Evolutionary conservation across 2,113 vertebrate species (phyloP), one percentile per base, ranked within the genome.

Genomic region (Cranoglanis bouderius): DNA sequence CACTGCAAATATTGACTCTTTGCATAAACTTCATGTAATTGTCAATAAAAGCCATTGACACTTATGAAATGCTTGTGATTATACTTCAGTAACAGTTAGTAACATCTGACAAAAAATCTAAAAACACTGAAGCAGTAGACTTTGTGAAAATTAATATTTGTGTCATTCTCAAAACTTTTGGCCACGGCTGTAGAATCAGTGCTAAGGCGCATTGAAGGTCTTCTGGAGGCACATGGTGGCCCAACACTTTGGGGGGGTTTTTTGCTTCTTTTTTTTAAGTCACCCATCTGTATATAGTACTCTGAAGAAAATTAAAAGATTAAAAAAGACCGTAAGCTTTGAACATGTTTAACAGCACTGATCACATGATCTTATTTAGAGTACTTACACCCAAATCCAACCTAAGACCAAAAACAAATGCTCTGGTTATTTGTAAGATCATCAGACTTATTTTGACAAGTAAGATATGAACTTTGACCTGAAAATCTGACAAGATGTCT

Each of bases 391-490:
- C 67, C 32, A 88, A 84, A 90, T 84, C 46, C 49, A 82, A 13
- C 70, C 8, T 13, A 65, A 85, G 85, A 89, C 85, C 89, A 89
- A 87, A 92, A 93, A 90, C 90, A 92, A 92, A 93, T 90, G 91
- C 93, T 90, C 88, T 67, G 74, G 85, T 74, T 74, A 88, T 90
- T 88, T 92, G n/a, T 90, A 84, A 85, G 78, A 53, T 83, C 92
- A 94, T 94, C 90, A 49, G 82, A 94, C 92, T 95, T 94, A 94
- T 92, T 94, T 94, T 94, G 95, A 94, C 94, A 94, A 91, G 84
- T 70, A 81, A 82, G 3, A 51, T 49, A 21, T 91, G 87, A 94
- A 93, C 94, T 94, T 93, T 93, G 85, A 94, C 94, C 94, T 89
- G 0, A 1, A 10, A 43, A 59, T 91, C 91, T 92, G 93, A 92